Base-by-base conservation (phyloP, 2,888 invertebrate species). In the Latrodectus hesperus region DNA sequence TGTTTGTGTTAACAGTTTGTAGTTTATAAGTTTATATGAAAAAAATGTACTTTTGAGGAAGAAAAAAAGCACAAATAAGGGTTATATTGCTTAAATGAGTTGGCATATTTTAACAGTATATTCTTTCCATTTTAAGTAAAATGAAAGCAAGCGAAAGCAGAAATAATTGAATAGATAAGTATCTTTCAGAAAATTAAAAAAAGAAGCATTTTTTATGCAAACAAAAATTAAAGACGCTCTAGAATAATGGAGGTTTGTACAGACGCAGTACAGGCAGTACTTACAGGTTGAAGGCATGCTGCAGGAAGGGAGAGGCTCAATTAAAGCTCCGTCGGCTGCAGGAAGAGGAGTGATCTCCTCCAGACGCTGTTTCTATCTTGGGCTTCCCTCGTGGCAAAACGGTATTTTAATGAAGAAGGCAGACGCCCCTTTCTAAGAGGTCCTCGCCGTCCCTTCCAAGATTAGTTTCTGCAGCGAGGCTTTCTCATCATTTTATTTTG, bases 361-460 rank as follows among this genome's bases (percentile, higher is more conserved):
- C 86, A 87, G 86, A 81, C 77, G 86, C 72, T 68, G 86, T 77
- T 87, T 81, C 86, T 87, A 87, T 87, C 81, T 87, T 87, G 81
- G 81, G 73, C 65, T 38, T 12, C 68, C 68, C 72, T 55, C 77
- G 64, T 68, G 55, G 76, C 52, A n/a, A 74, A 81, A 82, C 81
- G 86, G 86, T 81, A 87, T 87, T 87, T 87, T 87, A 87, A 87
- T 87, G 86, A 81, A 80, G 49, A 22, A 51, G 26, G 65, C 67
- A 73, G 51, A 60, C 81, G 53, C 67, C 81, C 73, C 65, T 73
- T 38, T 71, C n/a, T 71, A 55, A 79, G 70, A 68, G 55, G 16
- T 55, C 55, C 26, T 26, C 55, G 16, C 6, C 12, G 12, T 16
- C 60, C 12, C 60, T 60, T 60, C 60, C 53, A 73, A 73, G 53